Base-by-base conservation (phyloP, 2,888 invertebrate species). In the Teleiodes luculella region DNA sequence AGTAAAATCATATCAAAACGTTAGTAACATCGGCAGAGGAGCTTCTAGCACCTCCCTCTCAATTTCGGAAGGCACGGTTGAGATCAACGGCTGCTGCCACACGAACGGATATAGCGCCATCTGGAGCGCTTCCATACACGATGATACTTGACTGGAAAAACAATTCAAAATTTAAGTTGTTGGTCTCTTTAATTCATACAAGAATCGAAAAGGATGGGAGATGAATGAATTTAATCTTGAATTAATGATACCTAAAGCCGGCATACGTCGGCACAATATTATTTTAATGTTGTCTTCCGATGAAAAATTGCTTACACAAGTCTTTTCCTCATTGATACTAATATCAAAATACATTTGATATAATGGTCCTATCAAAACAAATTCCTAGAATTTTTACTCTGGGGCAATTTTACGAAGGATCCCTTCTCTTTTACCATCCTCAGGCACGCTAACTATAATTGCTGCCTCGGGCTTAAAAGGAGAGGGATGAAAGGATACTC, bases 21-120 rank as follows among this genome's bases (percentile, higher is more conserved):
- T n/a, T n/a, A n/a, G n/a, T n/a, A 96, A 86, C 57, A 94, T 93
- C 0, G 96, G 96, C 50, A 95, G 92, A 0, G 96, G 96, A 0
- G 95, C 94, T 62, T 93, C 92, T 8, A 93, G 77, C 1, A 49
- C 49, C 13, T 48, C 48, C 6, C 48, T 8, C 18, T 48, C 31
- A 18, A 48, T 84, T 76, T 93, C 92, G 1, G 91, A 78, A 0
- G 96, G 96, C 11, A 96, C 86, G 50, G 94, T 92, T 0, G 96
- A 94, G 49, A 96, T 93, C 13, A 95, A 91, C 0, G 95, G 94
- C 70, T 96, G 96, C 53, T 95, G 96, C 96, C 96, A 96, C 35
- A 92, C 91, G 78, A 96, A 95, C 6, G 96, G 96, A 78, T 95
- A 95, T 4, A 96, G 83, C 30, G 95, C 90, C 28, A 93, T 91